These are phyloP conservation scores for Sebastes ruberrimus DNA, from an alignment of 2,797 vertebrate species.

Conservation along the genomic window DNA sequence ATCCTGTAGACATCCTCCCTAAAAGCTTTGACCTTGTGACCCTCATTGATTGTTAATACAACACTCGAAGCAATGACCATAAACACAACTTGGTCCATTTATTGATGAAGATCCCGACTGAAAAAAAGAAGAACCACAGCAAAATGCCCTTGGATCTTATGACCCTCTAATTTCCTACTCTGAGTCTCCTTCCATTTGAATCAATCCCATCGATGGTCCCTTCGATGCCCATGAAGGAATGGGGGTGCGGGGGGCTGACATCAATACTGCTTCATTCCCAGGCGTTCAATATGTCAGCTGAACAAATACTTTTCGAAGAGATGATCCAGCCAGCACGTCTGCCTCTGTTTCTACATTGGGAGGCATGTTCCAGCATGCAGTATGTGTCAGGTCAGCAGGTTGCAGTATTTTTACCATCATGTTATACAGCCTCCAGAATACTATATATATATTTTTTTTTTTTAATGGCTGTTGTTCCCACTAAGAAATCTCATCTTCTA, in stretches of 20 bases:
- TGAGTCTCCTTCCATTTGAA: not conserved
- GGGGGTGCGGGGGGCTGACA: not conserved
- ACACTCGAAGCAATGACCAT: not conserved
- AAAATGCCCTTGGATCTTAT: conserved; percentile 13
- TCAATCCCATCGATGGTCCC: conserved; percentile 45
- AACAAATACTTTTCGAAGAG: conserved; percentile 25
- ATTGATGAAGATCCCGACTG: conserved; percentile 7
- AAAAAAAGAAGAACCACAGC: conserved; percentile 3
- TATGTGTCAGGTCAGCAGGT: not conserved
- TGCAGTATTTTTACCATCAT: not conserved
- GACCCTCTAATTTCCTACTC: conserved; percentile 30
- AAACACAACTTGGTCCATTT: conserved; percentile 2
- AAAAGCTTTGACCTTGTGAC: conserved; percentile 19
- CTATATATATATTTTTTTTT: not conserved
- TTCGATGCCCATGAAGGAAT: not conserved
- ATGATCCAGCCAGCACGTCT: not conserved
- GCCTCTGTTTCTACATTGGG: not conserved
- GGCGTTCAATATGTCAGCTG: conserved; percentile 30
- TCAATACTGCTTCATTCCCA: conserved; percentile 32
- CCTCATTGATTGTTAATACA: conserved; percentile 17
- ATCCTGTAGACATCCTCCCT: not conserved
- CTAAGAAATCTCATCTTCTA: not conserved
- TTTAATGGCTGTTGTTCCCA: not conserved
- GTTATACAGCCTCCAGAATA: not conserved
- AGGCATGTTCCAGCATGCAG: not conserved